Conservation (phyloP, 2,888 invertebrate genomes). For the Microdon myrmicae region DNA sequence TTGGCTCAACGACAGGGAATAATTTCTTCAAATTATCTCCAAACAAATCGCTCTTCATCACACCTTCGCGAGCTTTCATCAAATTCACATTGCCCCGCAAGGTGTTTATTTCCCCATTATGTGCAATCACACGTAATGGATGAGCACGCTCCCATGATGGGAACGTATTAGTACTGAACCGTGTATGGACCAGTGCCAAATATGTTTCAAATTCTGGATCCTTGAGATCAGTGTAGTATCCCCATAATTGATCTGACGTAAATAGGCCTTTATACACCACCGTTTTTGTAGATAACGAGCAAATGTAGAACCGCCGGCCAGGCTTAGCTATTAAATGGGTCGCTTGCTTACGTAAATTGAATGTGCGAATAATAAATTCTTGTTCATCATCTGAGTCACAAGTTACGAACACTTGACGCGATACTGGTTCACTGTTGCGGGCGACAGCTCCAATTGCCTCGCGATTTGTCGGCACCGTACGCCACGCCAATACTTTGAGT, state of each 20-base stretch:
- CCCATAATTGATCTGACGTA: conserved; percentile 91
- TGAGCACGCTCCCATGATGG: conserved; percentile 99
- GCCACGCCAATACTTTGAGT: conserved; percentile 90
- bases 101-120: conserved; percentile 99
- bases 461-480: conserved; percentile 90
- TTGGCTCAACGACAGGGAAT: conserved; percentile 97
- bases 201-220: conserved; percentile 90
- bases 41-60: conserved; percentile 87
- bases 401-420: conserved; percentile 92
- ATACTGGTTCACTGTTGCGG: conserved; percentile 92
- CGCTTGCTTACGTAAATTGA: conserved; percentile 91
- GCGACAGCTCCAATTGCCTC: conserved; percentile 91
- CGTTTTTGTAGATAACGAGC: conserved; percentile 89
- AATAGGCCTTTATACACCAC: conserved; percentile 98
- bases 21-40: conserved; percentile 84
- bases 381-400: conserved; percentile 67
- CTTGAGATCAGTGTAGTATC: conserved; percentile 76
- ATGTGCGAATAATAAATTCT: conserved; percentile 76
- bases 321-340: conserved; percentile 88
- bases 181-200: conserved; percentile 94
- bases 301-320: conserved; percentile 93
- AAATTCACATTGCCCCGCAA: conserved; percentile 97
- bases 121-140: conserved; percentile 90
- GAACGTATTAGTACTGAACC: conserved; percentile 99
- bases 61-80: conserved; percentile 98